Evolutionary conservation across 2,797 vertebrate genomes (phyloP).

Genomic region (Galago senegalensis): DNA sequence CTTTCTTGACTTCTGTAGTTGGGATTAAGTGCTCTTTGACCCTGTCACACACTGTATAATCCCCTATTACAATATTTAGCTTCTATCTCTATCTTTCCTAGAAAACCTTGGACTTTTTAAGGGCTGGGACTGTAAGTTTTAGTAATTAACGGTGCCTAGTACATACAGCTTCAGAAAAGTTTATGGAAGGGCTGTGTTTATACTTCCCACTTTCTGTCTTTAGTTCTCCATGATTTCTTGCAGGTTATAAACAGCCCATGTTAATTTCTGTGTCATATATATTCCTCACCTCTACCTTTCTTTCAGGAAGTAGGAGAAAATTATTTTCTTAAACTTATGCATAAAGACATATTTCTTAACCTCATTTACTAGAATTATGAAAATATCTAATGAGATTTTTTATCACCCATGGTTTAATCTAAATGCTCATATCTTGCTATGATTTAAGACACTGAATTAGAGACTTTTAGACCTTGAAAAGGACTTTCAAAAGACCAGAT

Average conservation of each 20-base stretch:
- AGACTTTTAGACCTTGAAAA: background rate
- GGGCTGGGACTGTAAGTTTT: background rate
- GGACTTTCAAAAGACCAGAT: background rate
- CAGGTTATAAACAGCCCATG: background rate
- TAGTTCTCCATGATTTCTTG: background rate
- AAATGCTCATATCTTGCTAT: conserved; percentile 29
- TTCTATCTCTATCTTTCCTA: background rate
- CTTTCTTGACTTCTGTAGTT: background rate
- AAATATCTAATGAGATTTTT: conserved; percentile 1
- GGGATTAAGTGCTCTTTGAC: background rate
- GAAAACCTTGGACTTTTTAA: background rate
- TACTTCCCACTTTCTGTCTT: background rate
- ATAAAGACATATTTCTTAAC: conserved; percentile 27
- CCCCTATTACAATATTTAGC: background rate
- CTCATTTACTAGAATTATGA: conserved; percentile 22
- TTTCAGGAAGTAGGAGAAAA: background rate
- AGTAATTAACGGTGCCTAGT: background rate
- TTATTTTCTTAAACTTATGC: background rate
- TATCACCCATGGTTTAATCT: background rate
- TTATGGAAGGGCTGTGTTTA: background rate
- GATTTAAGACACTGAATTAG: conserved; percentile 1
- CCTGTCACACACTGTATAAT: background rate
- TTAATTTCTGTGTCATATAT: background rate
- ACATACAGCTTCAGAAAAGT: background rate
- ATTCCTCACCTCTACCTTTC: background rate